Percentiles rank a stretch among this genome's conserved stretches.
Evolutionary conservation across 2,797 vertebrate species (phyloP).

Genomic region (Chloroceryle amazona): DNA sequence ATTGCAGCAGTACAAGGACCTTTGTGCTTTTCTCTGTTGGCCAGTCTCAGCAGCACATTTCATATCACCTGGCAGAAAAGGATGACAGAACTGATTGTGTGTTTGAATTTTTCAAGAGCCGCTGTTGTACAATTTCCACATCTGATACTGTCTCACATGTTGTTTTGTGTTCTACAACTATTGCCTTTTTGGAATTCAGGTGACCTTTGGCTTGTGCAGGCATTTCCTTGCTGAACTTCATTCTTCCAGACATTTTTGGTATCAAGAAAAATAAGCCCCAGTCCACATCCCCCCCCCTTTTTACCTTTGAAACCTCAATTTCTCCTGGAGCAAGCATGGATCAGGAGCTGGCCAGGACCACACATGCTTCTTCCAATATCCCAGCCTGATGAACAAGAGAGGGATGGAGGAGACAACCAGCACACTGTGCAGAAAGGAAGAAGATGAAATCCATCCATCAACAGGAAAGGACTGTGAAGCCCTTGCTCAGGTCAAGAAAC

Average conservation of each 20-base stretch:
- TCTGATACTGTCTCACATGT: background rate
- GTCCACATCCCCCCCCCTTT: background rate
- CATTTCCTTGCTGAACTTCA: slow-evolving; percentile 27
- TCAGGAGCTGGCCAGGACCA: slow-evolving; percentile 49
- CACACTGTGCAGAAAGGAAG: background rate
- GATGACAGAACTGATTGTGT: background rate
- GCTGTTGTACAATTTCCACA: background rate
- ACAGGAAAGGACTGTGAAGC: background rate
- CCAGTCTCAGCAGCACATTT: background rate
- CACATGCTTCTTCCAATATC: slow-evolving; percentile 40
- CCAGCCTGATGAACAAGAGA: background rate
- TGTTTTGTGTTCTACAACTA: background rate
- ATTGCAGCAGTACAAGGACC: background rate
- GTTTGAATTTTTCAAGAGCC: background rate
- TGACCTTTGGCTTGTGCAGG: slow-evolving; percentile 27
- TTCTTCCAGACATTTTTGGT: slow-evolving; percentile 44
- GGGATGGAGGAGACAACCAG: slow-evolving; percentile 15
- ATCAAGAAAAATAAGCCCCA: slow-evolving; percentile 50
- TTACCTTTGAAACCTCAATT: slow-evolving; percentile 52
- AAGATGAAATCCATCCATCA: background rate
- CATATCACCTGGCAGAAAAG: background rate
- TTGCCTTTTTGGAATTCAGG: slow-evolving; percentile 43
- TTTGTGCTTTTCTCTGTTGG: background rate
- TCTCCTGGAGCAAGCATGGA: slow-evolving; percentile 34
- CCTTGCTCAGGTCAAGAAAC: background rate